Conservation (phyloP, 2,113 vertebrate genomes). For the Vulpes lagopus region DNA sequence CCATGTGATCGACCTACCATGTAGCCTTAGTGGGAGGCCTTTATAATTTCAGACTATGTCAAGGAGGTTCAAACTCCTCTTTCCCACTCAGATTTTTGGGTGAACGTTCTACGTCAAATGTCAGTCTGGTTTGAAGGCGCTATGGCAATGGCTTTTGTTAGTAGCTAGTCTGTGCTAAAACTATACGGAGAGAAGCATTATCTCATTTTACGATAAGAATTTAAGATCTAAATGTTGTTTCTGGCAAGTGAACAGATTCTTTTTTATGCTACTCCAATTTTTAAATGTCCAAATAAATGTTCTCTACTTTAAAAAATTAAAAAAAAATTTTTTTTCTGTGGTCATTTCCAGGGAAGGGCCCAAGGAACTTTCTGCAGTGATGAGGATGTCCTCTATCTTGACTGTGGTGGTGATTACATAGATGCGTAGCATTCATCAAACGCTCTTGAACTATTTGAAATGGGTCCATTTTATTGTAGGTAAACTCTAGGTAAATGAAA, state of each 20-base stretch:
- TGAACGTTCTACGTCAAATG: neutral
- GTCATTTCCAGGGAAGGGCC: neutral
- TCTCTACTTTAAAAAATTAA: neutral
- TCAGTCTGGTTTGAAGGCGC: neutral
- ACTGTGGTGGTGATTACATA: neutral
- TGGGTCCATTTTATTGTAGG: neutral
- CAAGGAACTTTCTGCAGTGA: neutral
- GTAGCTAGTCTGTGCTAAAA: slow-evolving; percentile 28
- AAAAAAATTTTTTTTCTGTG: neutral
- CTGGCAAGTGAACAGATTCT: slow-evolving; percentile 26
- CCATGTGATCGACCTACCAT: neutral
- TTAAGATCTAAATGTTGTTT: slow-evolving; percentile 49
- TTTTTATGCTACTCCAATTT: neutral
- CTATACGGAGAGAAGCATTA: slow-evolving; percentile 29
- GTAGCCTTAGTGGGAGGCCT: neutral
- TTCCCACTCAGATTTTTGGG: neutral
- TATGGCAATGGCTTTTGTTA: neutral
- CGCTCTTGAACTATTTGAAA: neutral
- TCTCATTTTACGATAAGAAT: slow-evolving; percentile 17
- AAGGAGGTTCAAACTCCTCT: neutral
- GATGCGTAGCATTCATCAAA: neutral
- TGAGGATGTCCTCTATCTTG: neutral
- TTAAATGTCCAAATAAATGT: slow-evolving; percentile 19
- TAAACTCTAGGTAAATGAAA: neutral
- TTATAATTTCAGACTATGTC: neutral